phyloP scores from a whole-genome alignment of 2,113 vertebrate genomes.

The Cynocephalus volans region DNA sequence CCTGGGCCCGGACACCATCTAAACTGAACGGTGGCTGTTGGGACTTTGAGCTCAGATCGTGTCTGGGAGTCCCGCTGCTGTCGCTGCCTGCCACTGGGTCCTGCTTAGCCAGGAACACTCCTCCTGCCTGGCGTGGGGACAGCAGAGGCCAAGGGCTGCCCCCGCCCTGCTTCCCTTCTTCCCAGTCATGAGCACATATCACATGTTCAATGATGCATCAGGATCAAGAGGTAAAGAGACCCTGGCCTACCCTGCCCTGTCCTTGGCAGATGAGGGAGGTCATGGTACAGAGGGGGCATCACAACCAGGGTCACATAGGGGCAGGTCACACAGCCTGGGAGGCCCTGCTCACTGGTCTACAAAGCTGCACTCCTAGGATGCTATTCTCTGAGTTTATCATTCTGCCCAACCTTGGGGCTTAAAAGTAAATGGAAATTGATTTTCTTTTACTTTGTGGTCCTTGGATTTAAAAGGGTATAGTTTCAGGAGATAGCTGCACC shows the following conservation, averaged over 20 bases:
- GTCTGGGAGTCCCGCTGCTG: background rate
- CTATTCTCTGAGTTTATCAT: accelerated
- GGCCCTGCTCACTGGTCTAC: accelerated
- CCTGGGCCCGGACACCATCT: background rate
- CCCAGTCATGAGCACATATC: accelerated
- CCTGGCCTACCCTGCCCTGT: accelerated
- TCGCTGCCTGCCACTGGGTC: accelerated
- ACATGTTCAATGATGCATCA: accelerated
- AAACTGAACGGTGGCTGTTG: no score
- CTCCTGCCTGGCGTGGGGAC: accelerated
- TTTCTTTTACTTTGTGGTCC: conserved; percentile 52
- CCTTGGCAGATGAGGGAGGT: background rate
- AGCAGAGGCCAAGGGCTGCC: background rate
- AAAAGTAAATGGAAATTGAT: conserved; percentile 64
- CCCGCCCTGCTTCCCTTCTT: accelerated
- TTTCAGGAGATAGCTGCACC: background rate
- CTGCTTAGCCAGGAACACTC: accelerated
- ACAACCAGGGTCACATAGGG: background rate
- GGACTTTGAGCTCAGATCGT: accelerated
- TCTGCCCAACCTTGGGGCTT: background rate
- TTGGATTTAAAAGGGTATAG: background rate
- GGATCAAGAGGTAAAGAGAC: no score
- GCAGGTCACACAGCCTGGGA: accelerated
- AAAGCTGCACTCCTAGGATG: accelerated
- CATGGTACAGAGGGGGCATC: accelerated